Evolutionary conservation across 2,113 vertebrate genomes (phyloP), one percentile per base, ranked within the genome.

Genomic region (Parotia lawesii): DNA sequence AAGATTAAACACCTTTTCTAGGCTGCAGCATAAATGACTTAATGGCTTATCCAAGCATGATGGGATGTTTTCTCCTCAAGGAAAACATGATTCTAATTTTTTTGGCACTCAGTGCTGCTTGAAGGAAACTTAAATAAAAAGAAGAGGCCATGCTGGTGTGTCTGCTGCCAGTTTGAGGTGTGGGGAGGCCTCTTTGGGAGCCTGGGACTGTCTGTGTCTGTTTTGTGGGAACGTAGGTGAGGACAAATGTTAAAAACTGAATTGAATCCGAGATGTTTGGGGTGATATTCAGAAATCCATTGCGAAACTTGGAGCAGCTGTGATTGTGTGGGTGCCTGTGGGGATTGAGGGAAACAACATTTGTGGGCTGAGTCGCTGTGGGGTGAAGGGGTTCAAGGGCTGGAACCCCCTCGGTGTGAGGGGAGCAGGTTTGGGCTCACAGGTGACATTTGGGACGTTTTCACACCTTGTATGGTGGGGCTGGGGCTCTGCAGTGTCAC

Each of bases 401-500:
- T 14, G 38, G 22, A 7, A 11, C 5, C 13, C 44, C 48, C 25
- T 12, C 1, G 3, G 28, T 2, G 66, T 11, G 47, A 15, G 33
- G 47, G 45, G 31, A 31, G 37, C 37, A 4, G 75, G 1, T 50
- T 12, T 0, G 23, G 78, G 71, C 33, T 54, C 64, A 1, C 28
- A 0, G 6, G 66, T 0, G 5, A 31, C 4, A 1, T 53, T 12
- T 60, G 56, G 58, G 76, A 37, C 0, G 1, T 8, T 28, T 8
- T 24, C n/a, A 8, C 2, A 0, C 15, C 40, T 22, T 0, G 0
- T 5, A 0, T 0, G 1, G 3, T 2, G n/a, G 47, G 31, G 67
- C 38, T 66, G 8, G 4, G 15, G 31, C 54, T 38, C 64, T 20
- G 13, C 38, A 7, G 71, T 3, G 74, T 2, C 5, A 0, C 74